These are phyloP conservation scores for Piaya cayana DNA, from an alignment of 2,113 vertebrate genomes.

Conservation along the genomic window DNA sequence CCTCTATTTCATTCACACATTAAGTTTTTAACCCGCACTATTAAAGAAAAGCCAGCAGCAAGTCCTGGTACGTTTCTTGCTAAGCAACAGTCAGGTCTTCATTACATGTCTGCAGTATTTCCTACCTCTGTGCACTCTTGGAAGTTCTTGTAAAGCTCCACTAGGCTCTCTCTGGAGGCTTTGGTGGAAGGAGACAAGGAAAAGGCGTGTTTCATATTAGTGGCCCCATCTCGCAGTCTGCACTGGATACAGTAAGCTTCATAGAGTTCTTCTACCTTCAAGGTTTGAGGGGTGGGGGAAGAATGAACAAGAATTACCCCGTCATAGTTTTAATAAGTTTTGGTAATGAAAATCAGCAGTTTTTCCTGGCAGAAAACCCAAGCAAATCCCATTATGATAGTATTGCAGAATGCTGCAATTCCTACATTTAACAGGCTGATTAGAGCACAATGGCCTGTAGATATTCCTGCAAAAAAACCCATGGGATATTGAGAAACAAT, in stretches of 20 bases:
- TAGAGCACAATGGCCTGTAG: neutral
- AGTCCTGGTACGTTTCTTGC: neutral
- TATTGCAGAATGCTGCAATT: neutral
- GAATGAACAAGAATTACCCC: neutral
- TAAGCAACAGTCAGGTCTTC: neutral
- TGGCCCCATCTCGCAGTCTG: slow-evolving; percentile 87
- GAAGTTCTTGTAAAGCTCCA: slow-evolving; percentile 89
- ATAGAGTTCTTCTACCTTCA: slow-evolving; percentile 93
- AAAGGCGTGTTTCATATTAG: slow-evolving; percentile 94
- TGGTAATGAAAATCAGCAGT: neutral
- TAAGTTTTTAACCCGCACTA: neutral
- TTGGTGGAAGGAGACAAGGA: slow-evolving; percentile 83
- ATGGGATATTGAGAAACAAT: neutral
- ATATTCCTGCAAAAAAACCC: neutral
- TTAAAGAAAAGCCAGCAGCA: neutral
- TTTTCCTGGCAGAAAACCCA: neutral
- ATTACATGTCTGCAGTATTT: accelerated
- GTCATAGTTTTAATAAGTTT: neutral
- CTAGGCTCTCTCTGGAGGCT: slow-evolving; percentile 90
- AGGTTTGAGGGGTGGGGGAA: neutral
- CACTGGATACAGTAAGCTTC: slow-evolving; percentile 94
- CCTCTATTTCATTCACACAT: neutral
- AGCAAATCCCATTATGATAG: neutral
- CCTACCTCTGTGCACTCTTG: slow-evolving; percentile 90
- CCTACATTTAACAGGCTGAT: neutral